phyloP scores from a whole-genome alignment of 2,797 vertebrate species.

The Alca torda region DNA sequence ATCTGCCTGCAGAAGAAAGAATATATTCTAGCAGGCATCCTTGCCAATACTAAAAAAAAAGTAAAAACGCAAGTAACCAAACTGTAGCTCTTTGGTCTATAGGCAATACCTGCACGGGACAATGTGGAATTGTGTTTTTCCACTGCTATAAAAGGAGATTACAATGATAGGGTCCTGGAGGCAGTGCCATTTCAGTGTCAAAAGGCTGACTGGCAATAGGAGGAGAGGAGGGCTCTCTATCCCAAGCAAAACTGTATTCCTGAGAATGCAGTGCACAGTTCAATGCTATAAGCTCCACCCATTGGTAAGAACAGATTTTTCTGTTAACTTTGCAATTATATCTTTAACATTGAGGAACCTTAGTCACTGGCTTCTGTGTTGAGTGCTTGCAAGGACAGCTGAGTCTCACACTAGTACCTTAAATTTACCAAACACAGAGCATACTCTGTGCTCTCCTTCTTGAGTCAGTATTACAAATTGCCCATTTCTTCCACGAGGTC shows the following conservation, averaged over 20 bases:
- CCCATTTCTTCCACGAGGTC: not conserved
- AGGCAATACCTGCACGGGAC: not conserved
- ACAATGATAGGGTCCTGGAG: not conserved
- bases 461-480: not conserved
- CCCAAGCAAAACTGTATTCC: not conserved
- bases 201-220: accelerated
- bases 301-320: not conserved
- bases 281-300: not conserved
- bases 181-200: not conserved
- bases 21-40: not conserved
- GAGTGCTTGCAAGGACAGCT: not conserved
- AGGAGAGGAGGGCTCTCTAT: not conserved
- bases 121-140: not conserved
- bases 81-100: not conserved
- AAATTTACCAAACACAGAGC: not conserved
- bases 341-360: not conserved
- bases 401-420: not conserved
- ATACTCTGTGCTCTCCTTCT: not conserved
- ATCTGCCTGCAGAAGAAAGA: not conserved
- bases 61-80: not conserved
- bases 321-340: not conserved
- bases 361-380: not conserved
- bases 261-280: not conserved
- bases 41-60: not conserved
- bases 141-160: not conserved